These are phyloP conservation scores for Seira sanloemensis DNA, from an alignment of 2,888 invertebrate species.

Conservation along the genomic window DNA sequence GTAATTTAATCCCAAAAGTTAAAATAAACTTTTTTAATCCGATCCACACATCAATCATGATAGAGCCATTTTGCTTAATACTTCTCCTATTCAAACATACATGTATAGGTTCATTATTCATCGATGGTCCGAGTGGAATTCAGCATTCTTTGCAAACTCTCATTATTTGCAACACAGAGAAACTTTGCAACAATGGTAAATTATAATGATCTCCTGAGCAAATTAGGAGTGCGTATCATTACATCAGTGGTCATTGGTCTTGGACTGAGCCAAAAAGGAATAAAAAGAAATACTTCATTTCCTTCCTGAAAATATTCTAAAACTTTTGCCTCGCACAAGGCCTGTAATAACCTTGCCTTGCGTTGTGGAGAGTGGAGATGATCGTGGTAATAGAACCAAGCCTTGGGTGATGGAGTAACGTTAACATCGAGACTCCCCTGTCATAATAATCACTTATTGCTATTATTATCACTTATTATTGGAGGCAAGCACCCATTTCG, in stretches of 20 bases:
- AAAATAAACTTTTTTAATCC: too few relatives aligned
- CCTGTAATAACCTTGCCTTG: background rate
- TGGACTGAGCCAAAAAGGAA: background rate
- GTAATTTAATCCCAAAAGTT: background rate
- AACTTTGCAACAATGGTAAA: background rate
- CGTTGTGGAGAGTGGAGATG: background rate
- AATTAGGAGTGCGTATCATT: background rate
- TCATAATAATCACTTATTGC: conserved; percentile 16
- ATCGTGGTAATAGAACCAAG: background rate
- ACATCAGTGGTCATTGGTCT: conserved; percentile 10
- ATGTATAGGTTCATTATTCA: too few relatives aligned
- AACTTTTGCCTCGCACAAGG: too few relatives aligned
- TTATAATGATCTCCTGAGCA: background rate
- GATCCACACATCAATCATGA: background rate
- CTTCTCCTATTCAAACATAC: background rate
- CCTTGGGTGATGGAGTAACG: conserved; percentile 12
- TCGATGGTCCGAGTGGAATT: too few relatives aligned
- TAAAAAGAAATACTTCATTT: conserved; percentile 11
- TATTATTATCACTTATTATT: conserved; percentile 16
- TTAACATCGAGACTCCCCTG: background rate
- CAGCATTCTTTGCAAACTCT: too few relatives aligned
- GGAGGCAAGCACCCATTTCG: conserved; percentile 14
- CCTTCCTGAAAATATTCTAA: conserved; percentile 8
- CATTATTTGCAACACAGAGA: too few relatives aligned
- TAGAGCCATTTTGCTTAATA: background rate